Percentiles rank a stretch among this genome's conserved stretches.
These are phyloP conservation scores for Xenentodon cancila DNA, from an alignment of 2,797 vertebrate species.

Conservation along the genomic window DNA sequence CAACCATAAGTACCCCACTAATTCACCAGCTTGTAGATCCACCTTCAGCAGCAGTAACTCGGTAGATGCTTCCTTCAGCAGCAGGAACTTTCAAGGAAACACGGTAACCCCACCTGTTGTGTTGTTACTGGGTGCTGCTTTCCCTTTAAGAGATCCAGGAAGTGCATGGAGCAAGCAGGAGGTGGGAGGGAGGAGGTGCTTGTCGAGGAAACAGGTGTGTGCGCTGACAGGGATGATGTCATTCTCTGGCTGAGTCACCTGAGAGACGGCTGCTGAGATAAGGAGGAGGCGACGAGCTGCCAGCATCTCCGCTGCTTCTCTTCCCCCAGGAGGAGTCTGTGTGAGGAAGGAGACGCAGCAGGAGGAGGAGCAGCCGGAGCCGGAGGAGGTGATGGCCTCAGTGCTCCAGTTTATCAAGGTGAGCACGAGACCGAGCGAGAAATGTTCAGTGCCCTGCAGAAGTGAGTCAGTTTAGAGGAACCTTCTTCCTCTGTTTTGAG, in stretches of 20 bases:
- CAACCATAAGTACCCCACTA: too few species aligned
- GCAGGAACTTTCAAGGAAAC: too few species aligned
- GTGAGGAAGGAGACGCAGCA: constrained; percentile 22
- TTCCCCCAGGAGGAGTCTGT: constrained; percentile 35
- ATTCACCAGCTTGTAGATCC: too few species aligned
- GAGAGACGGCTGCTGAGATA: constrained; percentile 55
- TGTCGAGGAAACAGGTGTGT: constrained; percentile 80
- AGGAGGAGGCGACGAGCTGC: constrained; percentile 3
- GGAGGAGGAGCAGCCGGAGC: constrained; percentile 16
- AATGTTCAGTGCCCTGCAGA: background rate
- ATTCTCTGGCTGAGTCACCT: constrained; percentile 78
- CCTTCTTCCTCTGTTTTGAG: background rate
- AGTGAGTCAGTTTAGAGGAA: background rate
- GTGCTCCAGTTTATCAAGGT: constrained; percentile 44
- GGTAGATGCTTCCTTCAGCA: too few species aligned
- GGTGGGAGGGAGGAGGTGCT: constrained; percentile 51
- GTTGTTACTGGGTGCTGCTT: constrained; percentile 5
- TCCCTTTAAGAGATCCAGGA: constrained; percentile 71
- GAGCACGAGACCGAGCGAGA: constrained; percentile 13
- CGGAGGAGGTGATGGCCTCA: constrained; percentile 20
- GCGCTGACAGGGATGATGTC: constrained; percentile 77
- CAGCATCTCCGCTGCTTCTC: too few species aligned
- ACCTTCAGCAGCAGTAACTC: too few species aligned
- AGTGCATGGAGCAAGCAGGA: constrained; percentile 27
- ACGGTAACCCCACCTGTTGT: constrained; percentile 29